phyloP scores from a whole-genome alignment of 2,113 vertebrate genomes.

The Rousettus leschenaultii region DNA sequence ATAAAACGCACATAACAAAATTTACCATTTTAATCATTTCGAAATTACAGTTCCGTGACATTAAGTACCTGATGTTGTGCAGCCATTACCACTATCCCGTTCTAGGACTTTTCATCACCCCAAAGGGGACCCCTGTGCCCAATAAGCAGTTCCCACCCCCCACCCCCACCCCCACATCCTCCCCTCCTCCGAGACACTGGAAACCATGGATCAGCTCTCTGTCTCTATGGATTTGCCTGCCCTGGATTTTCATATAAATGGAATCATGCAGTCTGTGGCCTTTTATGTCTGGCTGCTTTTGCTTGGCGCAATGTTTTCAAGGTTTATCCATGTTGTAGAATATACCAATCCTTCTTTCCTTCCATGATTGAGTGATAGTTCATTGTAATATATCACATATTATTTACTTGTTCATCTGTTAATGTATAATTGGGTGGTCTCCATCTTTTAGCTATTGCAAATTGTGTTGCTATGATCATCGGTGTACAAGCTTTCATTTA shows the following conservation, averaged over 20 bases:
- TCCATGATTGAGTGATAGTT: not conserved
- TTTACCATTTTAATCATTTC: not conserved
- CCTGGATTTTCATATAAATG: not conserved
- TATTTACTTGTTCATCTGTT: not conserved
- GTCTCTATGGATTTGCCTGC: not conserved
- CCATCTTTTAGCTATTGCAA: not conserved
- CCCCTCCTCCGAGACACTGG: no score
- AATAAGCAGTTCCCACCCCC: not conserved
- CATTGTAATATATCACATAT: not conserved
- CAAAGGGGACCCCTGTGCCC: not conserved
- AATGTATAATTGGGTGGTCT: not conserved
- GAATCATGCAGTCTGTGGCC: not conserved
- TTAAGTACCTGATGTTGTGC: not conserved
- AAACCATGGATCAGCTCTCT: not conserved
- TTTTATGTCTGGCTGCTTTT: not conserved
- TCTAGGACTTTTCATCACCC: not conserved
- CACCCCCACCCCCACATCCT: not conserved
- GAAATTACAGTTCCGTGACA: not conserved
- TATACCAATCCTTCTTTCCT: not conserved
- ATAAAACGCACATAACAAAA: not conserved
- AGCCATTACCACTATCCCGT: not conserved
- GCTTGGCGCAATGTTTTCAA: not conserved
- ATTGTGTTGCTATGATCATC: not conserved
- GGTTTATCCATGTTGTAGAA: not conserved
- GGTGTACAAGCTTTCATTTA: not conserved